These are phyloP conservation scores for Amblyteles armatorius DNA, from an alignment of 2,888 invertebrate species.

Conservation along the genomic window DNA sequence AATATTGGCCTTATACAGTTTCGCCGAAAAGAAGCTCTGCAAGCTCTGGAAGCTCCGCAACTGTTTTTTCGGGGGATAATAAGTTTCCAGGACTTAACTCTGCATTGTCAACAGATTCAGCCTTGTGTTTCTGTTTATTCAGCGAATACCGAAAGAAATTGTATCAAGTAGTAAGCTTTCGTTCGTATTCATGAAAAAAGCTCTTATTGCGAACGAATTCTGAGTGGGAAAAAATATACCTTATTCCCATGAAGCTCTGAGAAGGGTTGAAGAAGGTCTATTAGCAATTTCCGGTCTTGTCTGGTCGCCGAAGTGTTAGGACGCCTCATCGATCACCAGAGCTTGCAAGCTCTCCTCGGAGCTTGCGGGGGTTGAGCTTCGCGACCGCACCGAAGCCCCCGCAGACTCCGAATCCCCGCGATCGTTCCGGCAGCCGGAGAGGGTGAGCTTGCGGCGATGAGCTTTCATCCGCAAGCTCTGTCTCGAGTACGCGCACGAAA, in stretches of 20 bases:
- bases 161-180: neutral
- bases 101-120: neutral
- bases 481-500: slow-evolving; percentile 19
- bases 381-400: slow-evolving; percentile 23
- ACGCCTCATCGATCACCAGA: slow-evolving; percentile 64
- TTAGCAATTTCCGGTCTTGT: slow-evolving; percentile 65
- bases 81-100: neutral
- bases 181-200: neutral
- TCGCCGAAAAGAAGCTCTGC: neutral
- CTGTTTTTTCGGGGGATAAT: neutral
- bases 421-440: slow-evolving; percentile 2
- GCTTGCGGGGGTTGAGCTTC: slow-evolving; percentile 21
- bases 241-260: neutral
- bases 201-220: neutral
- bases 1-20: neutral
- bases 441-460: slow-evolving; percentile 27
- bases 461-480: slow-evolving; percentile 22
- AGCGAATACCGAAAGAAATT: neutral
- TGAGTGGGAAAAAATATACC: neutral
- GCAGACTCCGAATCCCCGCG: slow-evolving; percentile 16
- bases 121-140: neutral
- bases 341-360: slow-evolving; percentile 33
- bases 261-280: slow-evolving; percentile 39
- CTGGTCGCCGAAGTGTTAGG: slow-evolving; percentile 29
- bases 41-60: neutral